phyloP scores from a whole-genome alignment of 1,140 invertebrate species.

The Cecropterus lyciades region DNA sequence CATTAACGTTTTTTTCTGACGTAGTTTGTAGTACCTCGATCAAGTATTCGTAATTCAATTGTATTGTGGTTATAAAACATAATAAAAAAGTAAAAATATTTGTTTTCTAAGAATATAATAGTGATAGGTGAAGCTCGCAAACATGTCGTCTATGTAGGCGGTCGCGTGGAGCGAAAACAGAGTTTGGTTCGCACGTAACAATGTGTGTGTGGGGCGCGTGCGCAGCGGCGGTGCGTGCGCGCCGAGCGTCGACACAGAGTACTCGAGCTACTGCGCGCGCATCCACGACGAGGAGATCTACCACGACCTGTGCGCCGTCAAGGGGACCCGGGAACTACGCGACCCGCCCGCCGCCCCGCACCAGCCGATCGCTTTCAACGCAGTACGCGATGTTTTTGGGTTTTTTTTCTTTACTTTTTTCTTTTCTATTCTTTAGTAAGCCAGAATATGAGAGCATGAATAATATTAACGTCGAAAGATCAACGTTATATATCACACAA shows the following conservation, averaged over 20 bases:
- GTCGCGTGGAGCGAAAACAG: slow-evolving; percentile 13
- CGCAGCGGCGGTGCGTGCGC: slow-evolving; percentile 56
- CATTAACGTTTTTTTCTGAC: not conserved
- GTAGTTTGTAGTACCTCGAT: not conserved
- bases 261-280: slow-evolving; percentile 87
- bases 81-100: not conserved
- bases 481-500: not conserved
- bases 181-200: slow-evolving; percentile 28
- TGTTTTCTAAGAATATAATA: not conserved
- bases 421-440: not conserved
- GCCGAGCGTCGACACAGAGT: slow-evolving; percentile 83
- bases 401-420: slow-evolving; percentile 41
- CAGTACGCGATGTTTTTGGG: slow-evolving; percentile 65
- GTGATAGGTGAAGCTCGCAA: not conserved
- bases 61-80: too few species aligned
- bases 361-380: slow-evolving; percentile 65
- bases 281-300: slow-evolving; percentile 92
- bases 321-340: slow-evolving; percentile 48
- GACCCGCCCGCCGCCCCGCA: slow-evolving; percentile 55
- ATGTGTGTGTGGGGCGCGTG: slow-evolving; percentile 49
- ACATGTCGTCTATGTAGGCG: not conserved
- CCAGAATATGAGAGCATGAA: slow-evolving; percentile 13
- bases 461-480: not conserved
- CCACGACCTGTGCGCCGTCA: slow-evolving; percentile 91
- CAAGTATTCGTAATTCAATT: too few species aligned